phyloP scores from a whole-genome alignment of 2,797 vertebrate species.

The Onychomys torridus region DNA sequence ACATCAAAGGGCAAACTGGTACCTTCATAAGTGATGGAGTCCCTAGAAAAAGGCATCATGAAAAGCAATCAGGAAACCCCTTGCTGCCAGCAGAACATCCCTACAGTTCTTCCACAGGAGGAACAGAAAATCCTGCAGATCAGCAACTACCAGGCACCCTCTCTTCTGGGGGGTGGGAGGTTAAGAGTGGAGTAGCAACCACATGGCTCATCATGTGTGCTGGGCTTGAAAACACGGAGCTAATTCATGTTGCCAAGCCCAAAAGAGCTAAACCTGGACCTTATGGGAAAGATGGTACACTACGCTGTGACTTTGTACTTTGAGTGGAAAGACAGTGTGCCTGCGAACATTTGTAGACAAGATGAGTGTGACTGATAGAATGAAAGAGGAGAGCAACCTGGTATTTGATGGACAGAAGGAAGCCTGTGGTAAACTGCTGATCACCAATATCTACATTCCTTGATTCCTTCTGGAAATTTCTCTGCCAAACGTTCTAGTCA shows the following conservation, averaged over 20 bases:
- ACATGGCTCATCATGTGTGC: not conserved
- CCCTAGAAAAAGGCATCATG: constrained; percentile 11
- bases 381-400: not conserved
- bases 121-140: not conserved
- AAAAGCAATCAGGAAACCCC: not conserved
- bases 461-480: not conserved
- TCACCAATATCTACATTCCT: not conserved
- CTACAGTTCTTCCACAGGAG: not conserved
- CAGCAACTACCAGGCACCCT: not conserved
- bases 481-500: not conserved
- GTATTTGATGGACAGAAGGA: not conserved
- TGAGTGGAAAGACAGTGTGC: not conserved
- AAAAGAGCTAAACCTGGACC: not conserved
- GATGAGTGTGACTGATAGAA: not conserved
- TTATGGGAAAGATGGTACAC: not conserved
- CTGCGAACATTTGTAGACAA: not conserved
- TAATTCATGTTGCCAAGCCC: not conserved
- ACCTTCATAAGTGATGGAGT: not conserved
- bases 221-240: not conserved
- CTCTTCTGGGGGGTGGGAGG: not conserved
- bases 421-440: not conserved
- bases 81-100: not conserved
- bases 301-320: not conserved
- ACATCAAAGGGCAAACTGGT: not conserved
- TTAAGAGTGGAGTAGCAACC: not conserved